phyloP scores from a whole-genome alignment of 2,113 vertebrate species.

The Raphicerus campestris region DNA sequence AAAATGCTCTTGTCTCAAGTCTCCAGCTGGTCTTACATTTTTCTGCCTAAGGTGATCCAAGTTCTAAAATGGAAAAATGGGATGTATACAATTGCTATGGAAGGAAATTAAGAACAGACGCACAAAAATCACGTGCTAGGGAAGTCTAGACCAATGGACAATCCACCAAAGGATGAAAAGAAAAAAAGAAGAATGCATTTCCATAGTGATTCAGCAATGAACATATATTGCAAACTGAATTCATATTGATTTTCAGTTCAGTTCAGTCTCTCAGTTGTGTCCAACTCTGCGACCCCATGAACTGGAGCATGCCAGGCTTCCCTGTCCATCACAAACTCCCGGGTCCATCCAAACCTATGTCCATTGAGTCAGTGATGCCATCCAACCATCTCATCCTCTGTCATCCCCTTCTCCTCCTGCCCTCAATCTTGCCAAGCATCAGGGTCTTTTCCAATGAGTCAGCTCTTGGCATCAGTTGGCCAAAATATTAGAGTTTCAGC shows the following conservation, averaged over 20 bases:
- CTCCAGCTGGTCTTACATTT: neutral
- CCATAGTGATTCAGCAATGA: neutral
- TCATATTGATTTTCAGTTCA: neutral
- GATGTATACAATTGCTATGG: neutral
- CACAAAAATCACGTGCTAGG: neutral
- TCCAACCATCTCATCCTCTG: too few relatives aligned
- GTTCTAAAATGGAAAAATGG: neutral
- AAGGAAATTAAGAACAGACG: neutral
- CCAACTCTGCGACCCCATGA: too few relatives aligned
- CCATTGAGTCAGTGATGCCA: too few relatives aligned
- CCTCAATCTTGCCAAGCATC: too few relatives aligned
- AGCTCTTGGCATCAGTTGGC: fast-evolving
- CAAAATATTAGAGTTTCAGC: too few relatives aligned
- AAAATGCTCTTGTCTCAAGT: neutral
- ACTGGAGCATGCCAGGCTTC: too few relatives aligned
- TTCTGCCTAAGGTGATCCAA: neutral
- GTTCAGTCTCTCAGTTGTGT: too few relatives aligned
- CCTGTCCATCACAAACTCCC: too few relatives aligned
- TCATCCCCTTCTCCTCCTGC: too few relatives aligned
- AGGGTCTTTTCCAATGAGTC: too few relatives aligned
- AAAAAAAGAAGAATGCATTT: neutral
- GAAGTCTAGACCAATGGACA: neutral
- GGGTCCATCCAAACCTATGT: too few relatives aligned
- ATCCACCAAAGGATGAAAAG: neutral
- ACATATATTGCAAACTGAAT: neutral